Conservation (phyloP, 2,113 vertebrate species). For the Malurus alboscapulatus region DNA sequence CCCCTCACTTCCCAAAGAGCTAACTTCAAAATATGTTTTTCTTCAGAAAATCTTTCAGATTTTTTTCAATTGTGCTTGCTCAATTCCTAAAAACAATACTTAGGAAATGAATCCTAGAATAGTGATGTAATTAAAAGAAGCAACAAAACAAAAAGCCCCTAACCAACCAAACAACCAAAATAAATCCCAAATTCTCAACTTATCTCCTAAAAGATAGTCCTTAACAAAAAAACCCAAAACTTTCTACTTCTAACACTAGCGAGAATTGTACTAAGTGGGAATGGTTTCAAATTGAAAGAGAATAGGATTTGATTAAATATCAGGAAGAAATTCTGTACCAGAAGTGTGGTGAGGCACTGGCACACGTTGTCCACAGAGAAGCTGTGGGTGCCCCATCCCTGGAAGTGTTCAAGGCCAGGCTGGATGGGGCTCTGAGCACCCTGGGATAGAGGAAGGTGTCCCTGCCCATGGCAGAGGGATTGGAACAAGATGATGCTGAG, state of each 20-base stretch:
- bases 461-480: fast-evolving
- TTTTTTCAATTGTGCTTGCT: background rate
- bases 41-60: background rate
- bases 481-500: background rate
- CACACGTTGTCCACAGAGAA: background rate
- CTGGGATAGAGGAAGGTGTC: fast-evolving
- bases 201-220: background rate
- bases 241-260: background rate
- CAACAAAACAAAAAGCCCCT: background rate
- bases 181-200: background rate
- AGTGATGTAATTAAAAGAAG: background rate
- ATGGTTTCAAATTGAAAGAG: background rate
- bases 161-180: background rate
- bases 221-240: background rate
- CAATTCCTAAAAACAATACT: background rate
- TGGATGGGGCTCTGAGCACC: background rate
- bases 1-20: background rate
- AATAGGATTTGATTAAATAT: background rate
- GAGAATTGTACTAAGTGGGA: background rate
- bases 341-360: fast-evolving
- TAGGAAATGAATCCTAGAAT: background rate
- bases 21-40: background rate
- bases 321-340: background rate
- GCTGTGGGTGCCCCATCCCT: background rate
- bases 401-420: background rate